Conservation (phyloP, 2,888 invertebrate species). For the Sinotaia quadrata region DNA sequence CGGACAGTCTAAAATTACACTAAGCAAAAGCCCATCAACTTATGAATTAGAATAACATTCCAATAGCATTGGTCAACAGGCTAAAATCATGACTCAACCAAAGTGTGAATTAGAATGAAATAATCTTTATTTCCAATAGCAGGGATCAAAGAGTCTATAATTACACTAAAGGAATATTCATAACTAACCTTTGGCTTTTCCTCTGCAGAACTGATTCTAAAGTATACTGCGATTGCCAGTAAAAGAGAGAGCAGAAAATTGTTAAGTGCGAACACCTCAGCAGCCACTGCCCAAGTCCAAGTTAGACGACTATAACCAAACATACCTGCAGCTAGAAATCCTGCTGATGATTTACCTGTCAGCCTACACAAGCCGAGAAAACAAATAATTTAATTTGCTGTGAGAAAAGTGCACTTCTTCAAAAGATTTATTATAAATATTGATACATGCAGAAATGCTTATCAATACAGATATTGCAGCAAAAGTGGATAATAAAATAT, state of each 20-base stretch:
- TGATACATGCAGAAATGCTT: neutral
- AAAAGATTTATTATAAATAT: neutral
- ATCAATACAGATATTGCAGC: neutral
- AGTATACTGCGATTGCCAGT: slow-evolving; percentile 50
- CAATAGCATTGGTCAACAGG: too few species aligned
- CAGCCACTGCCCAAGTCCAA: slow-evolving; percentile 67
- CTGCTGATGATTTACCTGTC: slow-evolving; percentile 46
- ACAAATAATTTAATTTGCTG: neutral
- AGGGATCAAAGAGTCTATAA: too few species aligned
- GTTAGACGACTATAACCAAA: slow-evolving; percentile 63
- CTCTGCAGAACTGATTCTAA: slow-evolving; percentile 34
- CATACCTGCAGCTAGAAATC: slow-evolving; percentile 52
- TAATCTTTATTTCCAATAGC: too few species aligned
- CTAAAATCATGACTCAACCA: too few species aligned
- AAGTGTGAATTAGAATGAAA: too few species aligned
- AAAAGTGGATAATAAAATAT: too few species aligned
- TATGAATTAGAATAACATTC: too few species aligned
- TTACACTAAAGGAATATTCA: too few species aligned
- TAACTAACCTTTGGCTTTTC: slow-evolving; percentile 23
- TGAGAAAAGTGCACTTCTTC: neutral
- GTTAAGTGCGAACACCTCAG: slow-evolving; percentile 70
- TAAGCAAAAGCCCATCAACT: too few species aligned
- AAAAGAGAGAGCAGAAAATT: slow-evolving; percentile 62
- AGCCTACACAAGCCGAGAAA: slow-evolving; percentile 36
- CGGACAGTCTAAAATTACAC: too few species aligned